Base-by-base conservation (phyloP, 30 jellyfish, hydroid and myxozoan genomes). In the Hydra vulgaris region DNA sequence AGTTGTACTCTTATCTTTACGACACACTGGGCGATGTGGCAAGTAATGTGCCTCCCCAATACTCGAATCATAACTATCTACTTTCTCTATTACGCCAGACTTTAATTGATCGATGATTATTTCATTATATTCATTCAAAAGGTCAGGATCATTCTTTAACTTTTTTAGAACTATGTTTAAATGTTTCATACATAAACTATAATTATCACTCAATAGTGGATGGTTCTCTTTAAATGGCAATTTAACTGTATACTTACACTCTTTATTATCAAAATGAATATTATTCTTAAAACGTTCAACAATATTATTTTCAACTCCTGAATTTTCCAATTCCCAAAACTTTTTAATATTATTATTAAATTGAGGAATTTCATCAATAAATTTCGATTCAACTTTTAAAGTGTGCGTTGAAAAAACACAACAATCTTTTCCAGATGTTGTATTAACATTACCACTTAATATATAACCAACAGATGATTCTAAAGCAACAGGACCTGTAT, bases 401-500 rank as follows among this genome's bases (percentile, higher is more conserved):
- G n/a, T n/a, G n/a, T n/a, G n/a, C n/a, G n/a, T n/a, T n/a, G n/a
- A 68, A 15, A 68, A 7, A 68, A 7, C 16, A 68, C 75, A 68
- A 68, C 16, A 3, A 7, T 68, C 15, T n/a, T 16, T 15, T 3
- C 12, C 7, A 3, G 25, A 3, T 5, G 27, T 15, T 3, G 5
- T 68, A 15, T 1, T 15, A 68, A 7, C 16, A 68, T 16, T 56
- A 15, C 75, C 27, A 23, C 75, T 68, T 23, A 68, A 68, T n/a
- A 68, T 16, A 68, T 68, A 68, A 68, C 75, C 75, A 68, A 68
- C 25, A 3, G 75, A 7, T n/a, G 75, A 68, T 23, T 68, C 8
- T 68, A 68, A 68, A 20, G 75, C 75, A 68, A 68, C 27, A n/a
- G 75, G 75, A 68, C 75, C 25, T n/a, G 27, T n/a, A 68, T 68